Base-by-base conservation (phyloP, 1,140 invertebrate genomes). In the Scaptomyza graminum region DNA sequence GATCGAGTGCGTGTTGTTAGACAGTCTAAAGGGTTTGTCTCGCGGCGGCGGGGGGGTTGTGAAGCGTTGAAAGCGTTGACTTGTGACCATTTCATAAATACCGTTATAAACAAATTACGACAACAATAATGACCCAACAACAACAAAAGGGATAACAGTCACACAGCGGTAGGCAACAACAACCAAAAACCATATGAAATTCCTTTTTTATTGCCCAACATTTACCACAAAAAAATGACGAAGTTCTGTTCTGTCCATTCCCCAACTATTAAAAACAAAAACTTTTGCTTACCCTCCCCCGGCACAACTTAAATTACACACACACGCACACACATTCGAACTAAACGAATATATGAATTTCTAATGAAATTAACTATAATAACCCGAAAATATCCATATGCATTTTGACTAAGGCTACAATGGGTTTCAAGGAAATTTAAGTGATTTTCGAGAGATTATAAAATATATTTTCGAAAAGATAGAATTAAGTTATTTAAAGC, bases 11-110 rank as follows among this genome's bases (percentile, higher is more conserved):
- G 82, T 85, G 81, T 74, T 46, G 16, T 46, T 47, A 12, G 65
- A 39, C 46, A 63, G 66, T 65, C 44, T 57, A 7, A 43, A 46
- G 62, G 62, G 54, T 55, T 59, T n/a, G 2, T 22, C 18, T 4
- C 28, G 37, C 56, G 51, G 51, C 34, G 54, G 13, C 9, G n/a
- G 28, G 16, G 51, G 9, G 16, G 46, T 5, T n/a, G 43, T 13
- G 68, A 50, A 71, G 74, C 63, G 43, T 67, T 44, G 55, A 74
- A 88, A 71, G 83, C 84, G 84, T 89, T 90, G 84, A 89, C 85
- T 89, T 89, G 84, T 90, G 84, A 85, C 84, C 81, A 90, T 89
- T 89, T 89, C 84, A 85, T 89, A 89, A 89, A 90, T 90, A 90
- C 85, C 85, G 85, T 81, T 78, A 89, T 89, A 89, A 90, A 90